Base-by-base conservation (phyloP, 2,888 invertebrate species). In the Amorpha juglandis region DNA sequence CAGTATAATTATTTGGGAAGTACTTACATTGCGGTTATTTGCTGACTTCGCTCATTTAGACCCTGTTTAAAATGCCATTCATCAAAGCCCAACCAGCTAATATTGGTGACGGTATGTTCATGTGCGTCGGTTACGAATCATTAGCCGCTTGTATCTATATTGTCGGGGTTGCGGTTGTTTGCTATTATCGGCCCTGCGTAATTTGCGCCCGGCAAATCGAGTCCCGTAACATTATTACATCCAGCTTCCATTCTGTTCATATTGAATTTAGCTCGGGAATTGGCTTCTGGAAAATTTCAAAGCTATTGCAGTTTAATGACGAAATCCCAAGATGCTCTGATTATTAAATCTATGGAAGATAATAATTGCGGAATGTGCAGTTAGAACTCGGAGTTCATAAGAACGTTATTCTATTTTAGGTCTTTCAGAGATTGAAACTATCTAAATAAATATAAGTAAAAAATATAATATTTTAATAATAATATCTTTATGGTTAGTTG, bases 131-230 rank as follows among this genome's bases (percentile, higher is more conserved):
- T 42, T 14, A 63, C 52, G 42, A 66, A 67, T 81, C 51, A 65
- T 52, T 47, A 65, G 48, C 66, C 64, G 48, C 45, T 19, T 64
- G 45, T 47, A 45, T 38, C 63, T 16, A 48, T 33, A 27, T 7
- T 45, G 53, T 55, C 47, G 14, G 27, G 47, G 62, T 27, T 52
- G 62, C 12, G 65, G 65, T 66, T 66, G 62, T 66, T 45, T 62
- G 33, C 65, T 50, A 64, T 64, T 67, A 55, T 63, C 35, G 69
- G 64, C 47, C 51, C 67, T 62, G 21, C 63, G 70, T 72, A 72
- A 72, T 72, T 74, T 74, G 73, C 67, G 67, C 65, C 65, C 70
- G 64, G 71, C 68, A 72, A 75, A 75, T 76, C 72, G 72, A 73
- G 71, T 72, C 62, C 45, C 16, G 19, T 62, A 66, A 66, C 45